phyloP scores from a whole-genome alignment of 2,888 invertebrate species.

The Criorhina ranunculi region DNA sequence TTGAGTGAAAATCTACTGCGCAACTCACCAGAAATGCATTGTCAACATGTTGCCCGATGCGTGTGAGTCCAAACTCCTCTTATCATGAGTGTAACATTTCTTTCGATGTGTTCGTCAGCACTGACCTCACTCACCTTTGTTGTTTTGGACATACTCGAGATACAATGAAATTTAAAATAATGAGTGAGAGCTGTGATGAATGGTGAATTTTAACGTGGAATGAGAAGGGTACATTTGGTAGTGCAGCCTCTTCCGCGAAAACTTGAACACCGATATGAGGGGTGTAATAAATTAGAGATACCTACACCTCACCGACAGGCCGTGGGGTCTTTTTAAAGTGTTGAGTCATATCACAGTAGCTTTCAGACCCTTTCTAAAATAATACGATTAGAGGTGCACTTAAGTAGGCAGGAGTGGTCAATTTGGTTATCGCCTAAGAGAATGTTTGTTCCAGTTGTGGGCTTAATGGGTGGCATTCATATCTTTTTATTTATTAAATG shows the following conservation, averaged over 20 bases:
- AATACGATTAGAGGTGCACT: conserved; percentile 52
- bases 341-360: conserved; percentile 39
- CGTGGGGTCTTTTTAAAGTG: conserved; percentile 17
- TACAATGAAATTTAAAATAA: conserved; percentile 17
- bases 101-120: conserved; percentile 18
- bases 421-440: conserved; percentile 40
- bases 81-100: background rate
- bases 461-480: conserved; percentile 34
- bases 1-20: conserved; percentile 59
- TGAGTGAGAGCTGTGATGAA: conserved; percentile 13
- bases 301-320: no score
- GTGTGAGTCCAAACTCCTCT: background rate
- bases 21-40: conserved; percentile 51
- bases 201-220: conserved; percentile 3
- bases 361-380: conserved; percentile 24
- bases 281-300: conserved; percentile 1
- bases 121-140: conserved; percentile 48
- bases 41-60: conserved; percentile 65
- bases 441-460: conserved; percentile 18
- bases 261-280: background rate
- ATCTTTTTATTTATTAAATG: conserved; percentile 33
- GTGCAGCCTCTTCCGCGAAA: no score
- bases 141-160: conserved; percentile 14
- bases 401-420: conserved; percentile 58
- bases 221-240: no score